Evolutionary conservation across 1,140 invertebrate genomes (phyloP).

Genomic region (Drepana arcuata): DNA sequence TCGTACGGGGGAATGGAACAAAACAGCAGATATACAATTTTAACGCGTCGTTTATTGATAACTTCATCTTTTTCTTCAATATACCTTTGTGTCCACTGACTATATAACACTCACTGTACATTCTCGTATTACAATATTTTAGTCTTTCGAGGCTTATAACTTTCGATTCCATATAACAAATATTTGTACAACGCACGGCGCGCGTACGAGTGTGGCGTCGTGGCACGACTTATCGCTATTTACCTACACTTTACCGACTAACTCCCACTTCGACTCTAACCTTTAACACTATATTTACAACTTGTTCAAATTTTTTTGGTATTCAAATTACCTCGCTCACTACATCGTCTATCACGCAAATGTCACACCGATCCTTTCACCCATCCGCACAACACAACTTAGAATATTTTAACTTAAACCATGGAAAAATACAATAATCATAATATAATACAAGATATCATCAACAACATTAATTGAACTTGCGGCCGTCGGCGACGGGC

Average conservation of each 20-base stretch:
- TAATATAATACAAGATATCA: constrained; percentile 65
- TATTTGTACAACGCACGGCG: constrained; percentile 68
- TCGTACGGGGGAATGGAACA: constrained; percentile 31
- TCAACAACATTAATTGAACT: constrained; percentile 66
- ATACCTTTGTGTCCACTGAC: constrained; percentile 70
- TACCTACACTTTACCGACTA: constrained; percentile 57
- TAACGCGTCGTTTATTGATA: constrained; percentile 70
- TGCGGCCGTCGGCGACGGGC: constrained; percentile 33
- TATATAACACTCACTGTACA: constrained; percentile 72
- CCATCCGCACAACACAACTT: constrained; percentile 52
- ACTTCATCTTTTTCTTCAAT: constrained; percentile 64
- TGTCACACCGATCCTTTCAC: constrained; percentile 30
- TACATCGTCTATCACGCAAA: constrained; percentile 44
- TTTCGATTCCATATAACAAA: constrained; percentile 66
- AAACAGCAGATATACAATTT: constrained; percentile 64
- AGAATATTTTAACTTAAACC: constrained; percentile 64
- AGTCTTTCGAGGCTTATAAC: constrained; percentile 65
- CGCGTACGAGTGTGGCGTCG: constrained; percentile 56
- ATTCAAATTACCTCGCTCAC: constrained; percentile 62
- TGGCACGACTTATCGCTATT: constrained; percentile 59
- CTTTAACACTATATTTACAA: constrained; percentile 67
- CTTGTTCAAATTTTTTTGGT: constrained; percentile 70
- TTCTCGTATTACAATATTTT: constrained; percentile 69
- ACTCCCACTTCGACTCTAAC: constrained; percentile 49
- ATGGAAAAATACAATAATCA: constrained; percentile 67